Percentiles rank a stretch among this genome's conserved stretches.
Conservation (phyloP, 1,140 invertebrate species). For the Drosophila grimshawi region DNA sequence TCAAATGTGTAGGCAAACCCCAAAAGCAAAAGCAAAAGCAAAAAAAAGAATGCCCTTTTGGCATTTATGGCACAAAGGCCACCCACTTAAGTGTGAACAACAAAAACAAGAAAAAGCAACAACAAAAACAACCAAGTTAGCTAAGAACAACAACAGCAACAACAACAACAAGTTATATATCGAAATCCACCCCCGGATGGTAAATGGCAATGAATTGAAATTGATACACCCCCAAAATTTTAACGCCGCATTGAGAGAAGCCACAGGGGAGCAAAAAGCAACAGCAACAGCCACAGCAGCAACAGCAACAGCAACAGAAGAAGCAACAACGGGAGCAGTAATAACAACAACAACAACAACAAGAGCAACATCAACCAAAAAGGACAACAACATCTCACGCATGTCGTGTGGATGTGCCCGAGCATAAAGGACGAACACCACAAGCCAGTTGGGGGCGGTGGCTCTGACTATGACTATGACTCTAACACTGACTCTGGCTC, state of each 20-base stretch:
- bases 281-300: conserved; percentile 8
- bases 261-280: conserved; percentile 56
- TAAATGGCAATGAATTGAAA: conserved; percentile 79
- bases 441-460: conserved; percentile 56
- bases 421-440: conserved; percentile 33
- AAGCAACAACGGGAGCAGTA: conserved; percentile 56
- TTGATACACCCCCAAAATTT: conserved; percentile 81
- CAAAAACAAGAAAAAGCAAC: conserved; percentile 16
- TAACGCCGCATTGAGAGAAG: conserved; percentile 60
- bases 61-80: conserved; percentile 52
- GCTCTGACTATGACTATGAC: conserved; percentile 7
- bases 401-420: background rate
- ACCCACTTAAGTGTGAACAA: conserved; percentile 73
- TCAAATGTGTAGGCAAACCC: conserved; percentile 41
- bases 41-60: conserved; percentile 22
- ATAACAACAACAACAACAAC: conserved; percentile 14
- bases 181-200: conserved; percentile 72
- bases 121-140: background rate
- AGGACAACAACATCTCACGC: conserved; percentile 44
- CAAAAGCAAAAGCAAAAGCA: conserved; percentile 39
- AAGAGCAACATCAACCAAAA: conserved; percentile 30
- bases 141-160: conserved; percentile 50
- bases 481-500: background rate
- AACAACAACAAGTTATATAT: conserved; percentile 62
- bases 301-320: conserved; percentile 31